Base-by-base conservation (phyloP, 2,113 vertebrate genomes). In the Phalacrocorax brasilianus region DNA sequence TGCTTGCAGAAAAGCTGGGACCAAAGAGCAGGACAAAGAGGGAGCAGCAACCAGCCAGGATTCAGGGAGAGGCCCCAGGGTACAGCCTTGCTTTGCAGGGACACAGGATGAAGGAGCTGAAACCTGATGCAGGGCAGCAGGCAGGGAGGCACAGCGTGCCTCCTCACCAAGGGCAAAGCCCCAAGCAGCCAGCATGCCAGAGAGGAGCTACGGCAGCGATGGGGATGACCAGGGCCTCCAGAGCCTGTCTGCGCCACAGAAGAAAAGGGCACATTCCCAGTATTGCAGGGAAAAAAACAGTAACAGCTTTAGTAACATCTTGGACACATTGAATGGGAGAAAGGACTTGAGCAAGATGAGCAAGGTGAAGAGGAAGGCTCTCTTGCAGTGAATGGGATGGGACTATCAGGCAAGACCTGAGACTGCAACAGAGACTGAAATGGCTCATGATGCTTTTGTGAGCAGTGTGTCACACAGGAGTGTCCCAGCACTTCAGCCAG, bases 151-250 rank as follows among this genome's bases (percentile, higher is more conserved):
- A n/a, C 74, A 8, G 56, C 30, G 0, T 45, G 40, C 8, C 55
- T n/a, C 40, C 72, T 9, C 6, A 5, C 18, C 42, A 21, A 21
- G 16, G 17, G 24, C 27, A 26, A 5, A 61, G 16, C 45, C n/a
- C 45, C 16, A 2, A 6, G 35, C 61, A 40, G 59, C 28, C 4
- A 0, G 30, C 30, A 1, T 6, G 14, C 3, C 0, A 22, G 44
- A 62, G 26, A 23, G 26, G 26, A n/a, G 33, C 44, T 38, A 10
- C 4, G 2, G 38, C 59, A n/a, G 47, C 8, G 3, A 18, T 5
- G 33, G 44, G 32, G 33, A 47, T 2, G 1, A 14, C 56, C 21
- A 2, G 47, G 17, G 28, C 18, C 59, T 21, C 59, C 35, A 9
- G 17, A 52, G 59, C 26, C 32, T 6, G 5, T 8, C 44, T 38